These are phyloP conservation scores for Masticophis lateralis DNA, from an alignment of 2,797 vertebrate species.

Conservation along the genomic window DNA sequence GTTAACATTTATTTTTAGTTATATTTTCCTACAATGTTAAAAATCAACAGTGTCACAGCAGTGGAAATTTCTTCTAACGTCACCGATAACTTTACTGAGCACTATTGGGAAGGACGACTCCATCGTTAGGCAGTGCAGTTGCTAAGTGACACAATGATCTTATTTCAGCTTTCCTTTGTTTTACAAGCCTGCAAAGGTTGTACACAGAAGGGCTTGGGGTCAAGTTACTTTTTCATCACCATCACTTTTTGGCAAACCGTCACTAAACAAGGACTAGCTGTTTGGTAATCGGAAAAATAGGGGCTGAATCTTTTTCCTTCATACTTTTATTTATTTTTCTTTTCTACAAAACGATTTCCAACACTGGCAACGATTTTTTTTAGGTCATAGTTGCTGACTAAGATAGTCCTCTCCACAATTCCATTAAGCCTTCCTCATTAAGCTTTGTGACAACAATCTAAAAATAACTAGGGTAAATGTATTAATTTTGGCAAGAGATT, in stretches of 20 bases:
- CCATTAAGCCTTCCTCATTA: slow-evolving; percentile 15
- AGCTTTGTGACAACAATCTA: slow-evolving; percentile 19
- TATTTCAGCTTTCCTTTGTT: background rate
- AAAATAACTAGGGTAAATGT: slow-evolving; percentile 36
- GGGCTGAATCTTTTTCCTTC: background rate
- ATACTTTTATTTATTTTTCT: background rate
- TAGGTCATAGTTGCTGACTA: background rate
- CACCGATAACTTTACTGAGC: background rate
- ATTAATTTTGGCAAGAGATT: background rate
- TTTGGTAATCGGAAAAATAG: background rate
- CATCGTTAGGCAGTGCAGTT: background rate
- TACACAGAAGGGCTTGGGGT: background rate
- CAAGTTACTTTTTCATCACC: background rate
- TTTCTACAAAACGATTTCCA: background rate
- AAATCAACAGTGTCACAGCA: background rate
- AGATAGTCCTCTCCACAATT: background rate
- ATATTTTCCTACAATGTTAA: background rate
- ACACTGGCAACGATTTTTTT: background rate
- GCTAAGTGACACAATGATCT: background rate
- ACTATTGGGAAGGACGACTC: background rate
- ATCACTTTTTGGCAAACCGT: background rate
- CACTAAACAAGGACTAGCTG: background rate
- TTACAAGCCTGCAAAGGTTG: background rate
- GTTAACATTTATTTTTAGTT: background rate
- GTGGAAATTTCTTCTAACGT: background rate